Conservation (phyloP, 2,797 vertebrate species). For the Sebastes baramenuke region DNA sequence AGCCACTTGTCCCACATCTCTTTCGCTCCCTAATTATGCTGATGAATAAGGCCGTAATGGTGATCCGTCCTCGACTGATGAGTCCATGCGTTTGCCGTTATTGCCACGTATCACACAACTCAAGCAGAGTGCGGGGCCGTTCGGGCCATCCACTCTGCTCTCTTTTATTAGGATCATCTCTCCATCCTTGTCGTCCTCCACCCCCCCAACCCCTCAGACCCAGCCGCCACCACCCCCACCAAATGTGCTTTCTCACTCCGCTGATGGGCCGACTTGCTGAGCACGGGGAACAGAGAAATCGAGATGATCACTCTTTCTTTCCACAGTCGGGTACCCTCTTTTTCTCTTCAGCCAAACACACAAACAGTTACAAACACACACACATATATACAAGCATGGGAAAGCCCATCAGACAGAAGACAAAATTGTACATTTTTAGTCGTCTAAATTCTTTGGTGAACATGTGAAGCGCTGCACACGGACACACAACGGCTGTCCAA, state of each 20-base stretch:
- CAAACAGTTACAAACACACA: neutral
- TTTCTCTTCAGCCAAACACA: neutral
- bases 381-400: neutral
- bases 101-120: conserved; percentile 55
- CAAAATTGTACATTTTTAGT: neutral
- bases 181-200: conserved; percentile 18
- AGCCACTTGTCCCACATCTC: conserved; percentile 71
- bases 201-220: neutral
- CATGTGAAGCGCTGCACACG: neutral
- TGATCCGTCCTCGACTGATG: conserved; percentile 67
- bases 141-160: conserved; percentile 25
- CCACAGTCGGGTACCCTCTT: conserved; percentile 6
- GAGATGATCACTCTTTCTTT: conserved; percentile 54
- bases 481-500: neutral
- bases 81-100: conserved; percentile 55
- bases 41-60: conserved; percentile 70
- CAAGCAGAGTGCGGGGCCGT: conserved; percentile 7
- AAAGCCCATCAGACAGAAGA: neutral
- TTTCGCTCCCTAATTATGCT: conserved; percentile 70
- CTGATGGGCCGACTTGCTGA: conserved; percentile 51
- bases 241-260: conserved; percentile 27
- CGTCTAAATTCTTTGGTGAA: neutral
- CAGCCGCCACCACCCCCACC: no score
- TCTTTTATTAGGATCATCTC: conserved; percentile 55
- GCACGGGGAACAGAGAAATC: conserved; percentile 41